Evolutionary conservation across 1,140 invertebrate species (phyloP), one percentile per base, ranked within the genome.

Genomic region (Drosophila santomea): DNA sequence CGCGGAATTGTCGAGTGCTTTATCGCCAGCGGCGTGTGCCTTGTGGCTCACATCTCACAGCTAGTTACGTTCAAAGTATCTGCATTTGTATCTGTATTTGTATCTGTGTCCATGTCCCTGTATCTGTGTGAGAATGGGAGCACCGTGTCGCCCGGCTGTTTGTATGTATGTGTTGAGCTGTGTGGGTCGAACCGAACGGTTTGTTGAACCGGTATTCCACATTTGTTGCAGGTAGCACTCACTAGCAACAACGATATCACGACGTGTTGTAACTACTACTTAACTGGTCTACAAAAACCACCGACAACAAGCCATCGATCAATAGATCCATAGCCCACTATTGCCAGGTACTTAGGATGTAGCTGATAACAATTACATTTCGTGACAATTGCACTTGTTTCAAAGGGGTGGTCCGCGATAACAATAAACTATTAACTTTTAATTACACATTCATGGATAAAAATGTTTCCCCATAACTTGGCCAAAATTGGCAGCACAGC

Each of bases 201-300:
- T 64, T 73, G 50, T 72, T 58, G 63, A 89, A 89, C 83, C 79
- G 76, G 83, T 88, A 88, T 78, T 64, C 59, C 54, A 63, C 47
- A 72, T 77, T 76, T 59, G 71, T 76, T 66, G 74, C 72, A 76
- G 61, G 54, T 67, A 57, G 45, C 54, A 60, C 38, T 48, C 59
- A 64, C 63, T 11, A 35, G 20, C 45, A 52, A 43, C 51, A 39
- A 61, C 41, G 12, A 15, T 17, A 17, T 28, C 25, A 17, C 66
- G 32, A 69, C 63, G 67, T 71, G 67, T 69, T 71, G 67, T 71
- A 71, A 71, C 63, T 71, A 56, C 66, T 69, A 71, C 63, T 71
- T 69, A 71, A 69, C 67, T 71, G 67, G 67, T 69, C 63, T 25
- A 57, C 63, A 56, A 71, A 56, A 71, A 54, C 39, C 66, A 48